These are phyloP conservation scores for Muscidifurax raptorellus DNA, from an alignment of 1,140 invertebrate species.

Conservation along the genomic window DNA sequence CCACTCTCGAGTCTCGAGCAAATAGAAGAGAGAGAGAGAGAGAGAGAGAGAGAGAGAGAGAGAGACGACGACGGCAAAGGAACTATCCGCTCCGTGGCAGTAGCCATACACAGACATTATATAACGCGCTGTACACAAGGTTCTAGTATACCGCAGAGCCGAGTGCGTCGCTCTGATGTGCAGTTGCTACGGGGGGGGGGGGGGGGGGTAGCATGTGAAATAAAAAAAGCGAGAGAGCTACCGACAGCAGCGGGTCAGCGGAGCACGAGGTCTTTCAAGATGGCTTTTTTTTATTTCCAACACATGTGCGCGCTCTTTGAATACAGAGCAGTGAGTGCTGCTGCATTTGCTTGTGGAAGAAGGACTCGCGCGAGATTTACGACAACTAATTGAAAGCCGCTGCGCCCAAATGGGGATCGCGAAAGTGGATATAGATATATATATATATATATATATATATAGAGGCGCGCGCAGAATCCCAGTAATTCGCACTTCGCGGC, in stretches of 20 bases:
- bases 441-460: too few relatives aligned
- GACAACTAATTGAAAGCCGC: conserved; percentile 1
- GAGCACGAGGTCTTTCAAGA: not conserved
- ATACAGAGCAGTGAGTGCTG: too few relatives aligned
- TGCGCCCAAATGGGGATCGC: not conserved
- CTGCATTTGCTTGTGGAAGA: not conserved
- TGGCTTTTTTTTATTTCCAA: not conserved
- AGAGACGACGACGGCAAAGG: not conserved
- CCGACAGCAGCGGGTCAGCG: not conserved
- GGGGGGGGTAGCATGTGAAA: not conserved
- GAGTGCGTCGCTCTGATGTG: too few relatives aligned
- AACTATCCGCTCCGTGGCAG: not conserved
- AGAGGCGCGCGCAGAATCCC: conserved; percentile 7
- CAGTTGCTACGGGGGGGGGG: too few relatives aligned
- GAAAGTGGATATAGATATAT: not conserved
- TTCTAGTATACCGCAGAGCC: too few relatives aligned
- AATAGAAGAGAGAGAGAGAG: not conserved
- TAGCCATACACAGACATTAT: too few relatives aligned
- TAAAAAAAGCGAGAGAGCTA: not conserved
- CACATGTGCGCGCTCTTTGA: not conserved
- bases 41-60: not conserved
- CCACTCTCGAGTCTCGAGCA: not conserved
- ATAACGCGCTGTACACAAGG: too few relatives aligned
- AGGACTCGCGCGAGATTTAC: not conserved
- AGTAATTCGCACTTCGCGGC: conserved; percentile 10